phyloP scores from a whole-genome alignment of 2,888 invertebrate species.

The Conops quadrifasciatus region DNA sequence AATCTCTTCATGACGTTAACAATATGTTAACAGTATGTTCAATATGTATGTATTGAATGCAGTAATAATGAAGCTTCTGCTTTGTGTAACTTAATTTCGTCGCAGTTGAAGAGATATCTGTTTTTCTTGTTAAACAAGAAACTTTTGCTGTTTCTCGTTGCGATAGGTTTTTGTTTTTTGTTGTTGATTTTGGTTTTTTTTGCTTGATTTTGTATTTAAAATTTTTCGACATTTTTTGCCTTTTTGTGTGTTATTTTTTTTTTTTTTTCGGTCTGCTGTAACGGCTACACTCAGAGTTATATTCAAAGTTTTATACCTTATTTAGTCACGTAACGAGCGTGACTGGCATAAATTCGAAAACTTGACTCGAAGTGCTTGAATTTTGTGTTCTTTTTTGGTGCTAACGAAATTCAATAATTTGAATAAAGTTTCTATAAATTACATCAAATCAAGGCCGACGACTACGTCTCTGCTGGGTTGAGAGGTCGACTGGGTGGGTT shows the following conservation, averaged over 20 bases:
- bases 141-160: too few relatives aligned
- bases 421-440: slow-evolving; percentile 41
- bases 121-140: too few relatives aligned
- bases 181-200: too few relatives aligned
- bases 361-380: not conserved
- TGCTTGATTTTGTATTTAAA: not conserved
- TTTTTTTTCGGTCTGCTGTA: not conserved
- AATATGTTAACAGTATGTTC: too few relatives aligned
- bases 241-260: not conserved
- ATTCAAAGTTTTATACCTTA: not conserved
- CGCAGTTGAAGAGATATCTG: too few relatives aligned
- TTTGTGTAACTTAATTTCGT: too few relatives aligned
- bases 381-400: not conserved
- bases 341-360: slow-evolving; percentile 9
- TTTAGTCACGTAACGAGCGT: slow-evolving; percentile 25
- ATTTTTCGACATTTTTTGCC: not conserved
- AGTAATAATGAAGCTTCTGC: too few relatives aligned
- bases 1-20: too few relatives aligned
- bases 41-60: too few relatives aligned
- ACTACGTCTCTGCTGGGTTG: not conserved
- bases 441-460: slow-evolving; percentile 40
- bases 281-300: not conserved
- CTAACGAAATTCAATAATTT: slow-evolving; percentile 30
- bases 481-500: not conserved
- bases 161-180: too few relatives aligned